Evolutionary conservation across 2,888 invertebrate genomes (phyloP).

Genomic region (Netelia virgata): DNA sequence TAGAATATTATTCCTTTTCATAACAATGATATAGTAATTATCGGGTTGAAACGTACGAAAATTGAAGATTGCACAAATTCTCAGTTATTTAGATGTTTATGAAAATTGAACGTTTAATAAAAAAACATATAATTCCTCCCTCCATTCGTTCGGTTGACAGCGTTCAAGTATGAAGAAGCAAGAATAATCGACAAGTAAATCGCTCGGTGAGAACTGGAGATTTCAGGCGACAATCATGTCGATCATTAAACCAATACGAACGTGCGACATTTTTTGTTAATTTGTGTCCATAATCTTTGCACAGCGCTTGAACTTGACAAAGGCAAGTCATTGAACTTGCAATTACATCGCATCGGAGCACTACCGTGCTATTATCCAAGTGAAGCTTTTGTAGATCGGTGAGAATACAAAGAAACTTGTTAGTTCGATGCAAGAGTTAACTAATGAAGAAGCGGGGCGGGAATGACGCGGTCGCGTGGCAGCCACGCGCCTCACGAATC

Average conservation of each 20-base stretch:
- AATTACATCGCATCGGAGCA: conserved; percentile 67
- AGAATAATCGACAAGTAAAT: background rate
- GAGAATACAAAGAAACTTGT: conserved; percentile 28
- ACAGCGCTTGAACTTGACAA: conserved; percentile 2
- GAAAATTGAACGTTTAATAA: too few relatives aligned
- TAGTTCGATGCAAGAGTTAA: conserved; percentile 45
- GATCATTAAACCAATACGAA: background rate
- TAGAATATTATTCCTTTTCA: too few relatives aligned
- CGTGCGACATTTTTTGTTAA: conserved; percentile 1
- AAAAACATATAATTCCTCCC: too few relatives aligned
- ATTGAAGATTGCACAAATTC: too few relatives aligned
- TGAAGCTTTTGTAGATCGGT: conserved; percentile 70
- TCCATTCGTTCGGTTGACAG: too few relatives aligned
- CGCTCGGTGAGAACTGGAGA: background rate
- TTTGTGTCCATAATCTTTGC: conserved; percentile 1
- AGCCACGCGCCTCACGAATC: conserved; percentile 77
- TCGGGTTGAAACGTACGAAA: too few relatives aligned
- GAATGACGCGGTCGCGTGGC: conserved; percentile 77
- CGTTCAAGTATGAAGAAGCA: background rate
- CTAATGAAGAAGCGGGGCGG: conserved; percentile 45
- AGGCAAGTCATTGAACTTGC: conserved; percentile 66
- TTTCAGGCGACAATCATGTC: background rate
- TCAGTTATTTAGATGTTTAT: too few relatives aligned
- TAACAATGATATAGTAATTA: too few relatives aligned
- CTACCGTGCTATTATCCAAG: conserved; percentile 73